Evolutionary conservation across 2,888 invertebrate genomes (phyloP).

Genomic region (Mimas tiliae): DNA sequence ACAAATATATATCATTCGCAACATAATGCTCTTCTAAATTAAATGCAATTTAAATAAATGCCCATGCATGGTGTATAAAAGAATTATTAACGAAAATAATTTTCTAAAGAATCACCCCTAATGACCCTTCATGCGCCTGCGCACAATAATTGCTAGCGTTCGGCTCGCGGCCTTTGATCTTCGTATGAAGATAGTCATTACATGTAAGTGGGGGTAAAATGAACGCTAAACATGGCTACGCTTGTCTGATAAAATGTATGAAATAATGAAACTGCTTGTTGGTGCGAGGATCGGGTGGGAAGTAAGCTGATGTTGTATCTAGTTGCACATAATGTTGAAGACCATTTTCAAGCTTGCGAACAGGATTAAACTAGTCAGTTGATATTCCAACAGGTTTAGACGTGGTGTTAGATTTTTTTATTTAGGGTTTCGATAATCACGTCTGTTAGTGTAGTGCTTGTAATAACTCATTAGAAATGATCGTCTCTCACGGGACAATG

Average conservation of each 20-base stretch:
- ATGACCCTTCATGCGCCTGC: conserved; percentile 76
- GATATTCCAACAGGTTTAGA: not conserved
- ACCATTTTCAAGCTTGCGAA: not conserved
- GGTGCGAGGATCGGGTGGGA: conserved; percentile 31
- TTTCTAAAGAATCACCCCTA: conserved; percentile 50
- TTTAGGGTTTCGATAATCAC: not conserved
- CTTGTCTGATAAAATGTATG: conserved; percentile 76
- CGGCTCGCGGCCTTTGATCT: conserved; percentile 82
- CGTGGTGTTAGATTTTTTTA: conserved; percentile 12
- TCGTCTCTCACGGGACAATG: not conserved
- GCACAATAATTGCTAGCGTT: conserved; percentile 78
- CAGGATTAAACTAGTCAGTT: not conserved
- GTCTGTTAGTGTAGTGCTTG: not conserved
- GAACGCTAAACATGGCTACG: conserved; percentile 63
- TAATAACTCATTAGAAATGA: conserved; percentile 22
- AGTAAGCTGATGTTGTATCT: not conserved
- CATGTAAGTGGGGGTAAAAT: conserved; percentile 77
- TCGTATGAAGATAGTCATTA: conserved; percentile 78
- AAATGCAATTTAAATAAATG: conserved; percentile 11
- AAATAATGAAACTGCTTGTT: conserved; percentile 68
- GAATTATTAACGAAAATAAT: conserved; percentile 32
- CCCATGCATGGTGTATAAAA: not conserved
- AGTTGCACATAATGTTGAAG: not conserved
- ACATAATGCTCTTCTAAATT: not conserved
- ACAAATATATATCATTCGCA: conserved; percentile 3